Conservation (phyloP, 2,113 vertebrate genomes). For the Zootoca vivipara region DNA sequence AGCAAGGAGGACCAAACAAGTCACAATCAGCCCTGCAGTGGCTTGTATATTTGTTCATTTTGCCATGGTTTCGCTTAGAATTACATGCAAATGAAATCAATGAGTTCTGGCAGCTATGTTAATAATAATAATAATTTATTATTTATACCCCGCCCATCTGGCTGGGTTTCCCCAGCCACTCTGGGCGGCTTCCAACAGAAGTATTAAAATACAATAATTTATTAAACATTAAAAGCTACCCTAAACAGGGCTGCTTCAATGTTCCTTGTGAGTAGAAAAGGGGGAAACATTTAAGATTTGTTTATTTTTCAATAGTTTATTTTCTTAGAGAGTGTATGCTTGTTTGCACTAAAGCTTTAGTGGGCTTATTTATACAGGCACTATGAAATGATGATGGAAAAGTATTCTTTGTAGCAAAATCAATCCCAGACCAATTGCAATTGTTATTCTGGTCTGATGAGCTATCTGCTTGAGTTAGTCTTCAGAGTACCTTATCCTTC, state of each 20-base stretch:
- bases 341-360: background rate
- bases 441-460: background rate
- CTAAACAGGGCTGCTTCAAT: too few species aligned
- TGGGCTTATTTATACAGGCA: background rate
- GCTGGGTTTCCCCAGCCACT: too few species aligned
- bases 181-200: too few species aligned
- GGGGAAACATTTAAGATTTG: background rate
- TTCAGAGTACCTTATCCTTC: background rate
- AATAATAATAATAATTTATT: too few species aligned
- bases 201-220: too few species aligned
- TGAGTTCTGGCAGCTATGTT: background rate
- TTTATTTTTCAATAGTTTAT: background rate
- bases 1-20: too few species aligned
- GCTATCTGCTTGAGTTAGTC: background rate
- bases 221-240: too few species aligned
- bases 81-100: background rate
- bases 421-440: background rate
- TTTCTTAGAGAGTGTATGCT: background rate
- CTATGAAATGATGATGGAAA: background rate
- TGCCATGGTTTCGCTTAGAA: too few species aligned
- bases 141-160: too few species aligned
- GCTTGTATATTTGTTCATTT: too few species aligned
- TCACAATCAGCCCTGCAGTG: too few species aligned
- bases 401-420: background rate
- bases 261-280: background rate